Evolutionary conservation across 2,888 invertebrate genomes (phyloP).

Genomic region (Craniophora ligustri): DNA sequence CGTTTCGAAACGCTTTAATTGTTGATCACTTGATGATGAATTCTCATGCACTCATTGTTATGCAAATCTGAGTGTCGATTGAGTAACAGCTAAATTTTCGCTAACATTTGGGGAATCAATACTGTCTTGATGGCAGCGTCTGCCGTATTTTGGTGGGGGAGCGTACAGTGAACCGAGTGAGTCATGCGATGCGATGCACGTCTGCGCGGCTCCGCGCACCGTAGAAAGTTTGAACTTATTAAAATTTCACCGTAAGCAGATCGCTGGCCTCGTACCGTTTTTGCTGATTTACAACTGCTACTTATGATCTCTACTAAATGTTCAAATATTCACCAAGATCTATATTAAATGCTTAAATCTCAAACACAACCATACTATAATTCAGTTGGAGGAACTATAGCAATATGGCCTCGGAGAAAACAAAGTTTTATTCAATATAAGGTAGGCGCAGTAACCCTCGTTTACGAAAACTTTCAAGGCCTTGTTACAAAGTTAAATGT

Average conservation of each 20-base stretch:
- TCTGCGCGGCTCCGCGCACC: slow-evolving; percentile 60
- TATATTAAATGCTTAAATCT: not conserved
- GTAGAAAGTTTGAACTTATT: slow-evolving; percentile 85
- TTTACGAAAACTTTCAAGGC: slow-evolving; percentile 16
- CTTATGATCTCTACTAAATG: slow-evolving; percentile 43
- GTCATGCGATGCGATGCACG: slow-evolving; percentile 63
- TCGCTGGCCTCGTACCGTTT: slow-evolving; percentile 70
- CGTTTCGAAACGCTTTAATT: slow-evolving; percentile 45
- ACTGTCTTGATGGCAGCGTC: slow-evolving; percentile 50
- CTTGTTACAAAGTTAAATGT: slow-evolving; percentile 23
- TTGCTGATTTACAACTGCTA: slow-evolving; percentile 65
- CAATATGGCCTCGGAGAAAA: too few relatives aligned
- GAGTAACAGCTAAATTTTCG: slow-evolving; percentile 53
- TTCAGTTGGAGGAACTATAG: slow-evolving; percentile 10
- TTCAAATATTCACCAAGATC: slow-evolving; percentile 11
- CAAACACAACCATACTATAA: slow-evolving; percentile 14
- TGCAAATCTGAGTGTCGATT: slow-evolving; percentile 56
- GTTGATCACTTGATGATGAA: slow-evolving; percentile 37
- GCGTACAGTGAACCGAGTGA: slow-evolving; percentile 75
- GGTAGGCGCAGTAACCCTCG: too few relatives aligned
- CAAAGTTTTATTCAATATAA: slow-evolving; percentile 19
- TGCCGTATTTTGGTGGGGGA: slow-evolving; percentile 63
- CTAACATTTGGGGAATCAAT: slow-evolving; percentile 62
- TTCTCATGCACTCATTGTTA: slow-evolving; percentile 51
- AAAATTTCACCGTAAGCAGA: slow-evolving; percentile 86